phyloP scores from a whole-genome alignment of 2,113 vertebrate species.

The Onychorhynchus coronatus region DNA sequence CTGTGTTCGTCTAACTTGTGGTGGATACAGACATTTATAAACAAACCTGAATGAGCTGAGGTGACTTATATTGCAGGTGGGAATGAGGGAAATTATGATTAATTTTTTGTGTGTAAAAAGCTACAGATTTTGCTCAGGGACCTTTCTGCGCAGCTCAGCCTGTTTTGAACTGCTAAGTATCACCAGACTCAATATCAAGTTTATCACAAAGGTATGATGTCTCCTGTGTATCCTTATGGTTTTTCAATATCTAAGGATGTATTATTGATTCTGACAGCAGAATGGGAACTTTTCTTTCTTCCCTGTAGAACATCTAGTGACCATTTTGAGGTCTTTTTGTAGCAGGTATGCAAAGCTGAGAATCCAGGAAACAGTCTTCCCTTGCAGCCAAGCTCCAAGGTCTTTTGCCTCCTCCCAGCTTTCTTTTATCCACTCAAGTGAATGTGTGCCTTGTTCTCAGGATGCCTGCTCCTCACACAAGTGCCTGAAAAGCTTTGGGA shows the following conservation, averaged over 20 bases:
- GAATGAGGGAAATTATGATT: background rate
- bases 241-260: background rate
- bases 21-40: background rate
- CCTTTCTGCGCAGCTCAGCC: background rate
- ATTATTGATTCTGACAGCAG: background rate
- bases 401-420: background rate
- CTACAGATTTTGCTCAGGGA: background rate
- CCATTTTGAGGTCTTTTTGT: background rate
- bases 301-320: background rate
- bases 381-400: background rate
- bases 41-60: background rate
- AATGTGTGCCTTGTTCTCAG: background rate
- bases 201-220: background rate
- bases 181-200: background rate
- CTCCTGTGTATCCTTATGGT: background rate
- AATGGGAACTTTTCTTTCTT: background rate
- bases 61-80: background rate
- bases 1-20: accelerated
- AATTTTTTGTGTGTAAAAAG: background rate
- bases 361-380: background rate
- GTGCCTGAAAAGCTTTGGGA: background rate
- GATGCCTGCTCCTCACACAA: background rate
- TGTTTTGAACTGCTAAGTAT: background rate
- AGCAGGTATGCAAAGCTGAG: background rate
- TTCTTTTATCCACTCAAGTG: background rate